phyloP scores from a whole-genome alignment of 2,888 invertebrate genomes.

The Eueremaeus valkanovi region DNA sequence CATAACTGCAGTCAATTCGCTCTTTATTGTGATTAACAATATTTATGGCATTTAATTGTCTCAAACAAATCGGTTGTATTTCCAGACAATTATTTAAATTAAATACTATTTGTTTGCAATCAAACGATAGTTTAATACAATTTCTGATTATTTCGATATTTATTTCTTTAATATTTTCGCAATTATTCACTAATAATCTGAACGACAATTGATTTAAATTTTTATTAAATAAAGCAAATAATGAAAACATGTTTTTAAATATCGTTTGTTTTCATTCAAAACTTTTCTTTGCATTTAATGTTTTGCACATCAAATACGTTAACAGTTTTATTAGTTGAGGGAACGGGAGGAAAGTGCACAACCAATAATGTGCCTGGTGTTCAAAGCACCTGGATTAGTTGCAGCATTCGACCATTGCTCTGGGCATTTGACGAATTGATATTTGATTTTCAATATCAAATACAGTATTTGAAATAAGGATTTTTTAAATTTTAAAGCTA shows the following conservation, averaged over 20 bases:
- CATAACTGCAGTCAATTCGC: background rate
- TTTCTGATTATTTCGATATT: background rate
- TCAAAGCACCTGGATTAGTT: too few relatives aligned
- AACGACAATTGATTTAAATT: slow-evolving; percentile 20
- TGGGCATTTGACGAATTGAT: too few relatives aligned
- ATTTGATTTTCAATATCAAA: too few relatives aligned
- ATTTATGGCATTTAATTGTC: background rate
- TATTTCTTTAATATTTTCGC: background rate
- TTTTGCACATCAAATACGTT: too few relatives aligned
- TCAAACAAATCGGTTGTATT: background rate
- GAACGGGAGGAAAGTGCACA: too few relatives aligned
- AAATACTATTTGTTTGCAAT: background rate
- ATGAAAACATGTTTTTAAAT: slow-evolving; percentile 10
- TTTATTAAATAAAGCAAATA: background rate
- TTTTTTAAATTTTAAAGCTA: too few relatives aligned
- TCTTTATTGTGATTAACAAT: background rate
- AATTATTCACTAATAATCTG: background rate
- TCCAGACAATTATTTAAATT: background rate
- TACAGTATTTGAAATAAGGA: too few relatives aligned
- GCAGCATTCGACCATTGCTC: too few relatives aligned
- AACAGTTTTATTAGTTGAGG: too few relatives aligned
- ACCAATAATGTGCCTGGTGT: too few relatives aligned
- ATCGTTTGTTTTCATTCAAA: background rate
- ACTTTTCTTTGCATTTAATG: too few relatives aligned
- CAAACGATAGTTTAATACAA: background rate